Evolutionary conservation across 2,888 invertebrate genomes (phyloP).

Genomic region (Cylindroiulus punctatus): DNA sequence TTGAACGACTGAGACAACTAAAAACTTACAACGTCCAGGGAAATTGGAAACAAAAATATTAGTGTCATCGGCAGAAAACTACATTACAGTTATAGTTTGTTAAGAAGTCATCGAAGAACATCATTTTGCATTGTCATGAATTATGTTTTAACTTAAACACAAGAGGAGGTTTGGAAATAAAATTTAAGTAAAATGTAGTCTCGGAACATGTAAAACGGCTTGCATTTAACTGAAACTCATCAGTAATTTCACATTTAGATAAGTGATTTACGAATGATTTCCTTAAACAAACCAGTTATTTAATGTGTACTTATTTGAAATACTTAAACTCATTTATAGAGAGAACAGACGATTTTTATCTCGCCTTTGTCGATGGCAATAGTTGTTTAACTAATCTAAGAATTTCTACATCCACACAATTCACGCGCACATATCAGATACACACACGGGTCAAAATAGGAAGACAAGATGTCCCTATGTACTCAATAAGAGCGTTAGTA

Average conservation of each 20-base stretch:
- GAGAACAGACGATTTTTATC: not conserved
- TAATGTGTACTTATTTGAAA: not conserved
- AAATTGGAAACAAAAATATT: not conserved
- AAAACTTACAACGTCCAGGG: not conserved
- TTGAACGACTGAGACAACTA: not conserved
- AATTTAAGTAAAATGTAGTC: too few relatives aligned
- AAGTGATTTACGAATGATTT: not conserved
- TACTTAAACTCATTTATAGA: not conserved
- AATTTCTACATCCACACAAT: slow-evolving; percentile 22
- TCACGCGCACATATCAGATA: slow-evolving; percentile 33
- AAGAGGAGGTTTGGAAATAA: too few relatives aligned
- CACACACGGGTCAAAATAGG: slow-evolving; percentile 35
- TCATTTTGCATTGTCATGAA: too few relatives aligned
- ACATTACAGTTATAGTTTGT: too few relatives aligned
- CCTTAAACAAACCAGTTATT: not conserved
- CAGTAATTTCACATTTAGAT: too few relatives aligned
- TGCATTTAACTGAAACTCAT: too few relatives aligned
- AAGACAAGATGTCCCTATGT: slow-evolving; percentile 25
- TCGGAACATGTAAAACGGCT: too few relatives aligned
- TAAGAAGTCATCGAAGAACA: too few relatives aligned
- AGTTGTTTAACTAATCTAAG: not conserved
- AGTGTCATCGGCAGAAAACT: not conserved
- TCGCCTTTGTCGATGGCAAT: not conserved
- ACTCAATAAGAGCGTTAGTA: slow-evolving; percentile 22
- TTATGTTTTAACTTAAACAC: too few relatives aligned